Evolutionary conservation across 53 echinoderm and acorn worm species (phyloP), one percentile per base, ranked within the genome.

Genomic region (Arbacia lixula): DNA sequence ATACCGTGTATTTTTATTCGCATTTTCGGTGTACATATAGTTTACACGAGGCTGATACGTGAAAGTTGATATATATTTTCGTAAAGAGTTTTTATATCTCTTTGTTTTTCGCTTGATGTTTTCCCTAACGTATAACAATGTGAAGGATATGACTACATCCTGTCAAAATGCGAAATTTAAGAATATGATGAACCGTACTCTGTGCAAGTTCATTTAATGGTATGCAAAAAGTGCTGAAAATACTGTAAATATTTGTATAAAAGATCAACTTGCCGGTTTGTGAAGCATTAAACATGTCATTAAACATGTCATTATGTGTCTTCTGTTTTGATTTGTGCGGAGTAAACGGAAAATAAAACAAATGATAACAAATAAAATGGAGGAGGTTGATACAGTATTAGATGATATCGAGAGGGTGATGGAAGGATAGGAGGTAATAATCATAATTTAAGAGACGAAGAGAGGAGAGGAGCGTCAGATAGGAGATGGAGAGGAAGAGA

Each of bases 21-120:
- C 28, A 69, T 69, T 66, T 43, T 75, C 22, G 76, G 26, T 58
- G 57, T 77, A 58, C 8, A 57, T 60, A 77, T 58, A 77, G 78
- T 77, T 77, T 60, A 58, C 57, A 77, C 60, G 55, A 58, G 78
- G 78, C 78, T 77, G 78, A 77, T 38, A 17, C 40, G 69, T 76
- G 35, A 34, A 54, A 39, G 78, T 77, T 56, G 78, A 77, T 77
- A 58, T 77, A 77, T 77, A 77, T 77, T 77, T 77, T 77, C 78
- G 78, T 77, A 77, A 77, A 77, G 78, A 77, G 74, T 77, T 74
- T 77, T 77, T 77, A 77, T 77, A 77, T 77, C 38, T 58, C 57
- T n/a, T n/a, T n/a, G n/a, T n/a, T n/a, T n/a, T n/a, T n/a, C n/a
- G n/a, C n/a, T 10, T 46, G 46, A 14, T 14, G 46, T 10, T 46